phyloP scores from a whole-genome alignment of 2,797 vertebrate species.

The Melanogrammus aeglefinus region DNA sequence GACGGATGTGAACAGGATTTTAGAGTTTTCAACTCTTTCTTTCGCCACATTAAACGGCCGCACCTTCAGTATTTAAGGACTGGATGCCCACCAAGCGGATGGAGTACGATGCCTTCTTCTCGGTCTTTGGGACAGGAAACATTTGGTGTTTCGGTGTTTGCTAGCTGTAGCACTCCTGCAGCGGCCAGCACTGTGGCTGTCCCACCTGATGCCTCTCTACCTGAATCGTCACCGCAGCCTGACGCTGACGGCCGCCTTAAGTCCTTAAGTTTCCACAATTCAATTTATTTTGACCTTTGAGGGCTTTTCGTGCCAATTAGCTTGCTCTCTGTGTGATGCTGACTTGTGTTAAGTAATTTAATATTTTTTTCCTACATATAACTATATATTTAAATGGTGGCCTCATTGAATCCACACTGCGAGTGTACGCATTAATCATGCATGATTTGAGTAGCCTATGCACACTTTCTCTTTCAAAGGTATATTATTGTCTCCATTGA shows the following conservation, averaged over 20 bases:
- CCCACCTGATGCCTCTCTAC: constrained; percentile 1
- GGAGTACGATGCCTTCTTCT: constrained; percentile 7
- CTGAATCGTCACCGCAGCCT: background rate
- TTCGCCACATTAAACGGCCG: constrained; percentile 30
- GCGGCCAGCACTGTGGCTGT: background rate
- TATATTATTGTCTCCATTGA: too few relatives aligned
- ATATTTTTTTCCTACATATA: too few relatives aligned
- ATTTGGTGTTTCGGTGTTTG: constrained; percentile 25
- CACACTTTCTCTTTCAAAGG: too few relatives aligned
- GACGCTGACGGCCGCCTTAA: background rate
- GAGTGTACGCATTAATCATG: too few relatives aligned
- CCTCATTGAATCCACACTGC: too few relatives aligned
- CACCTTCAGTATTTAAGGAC: constrained; percentile 19
- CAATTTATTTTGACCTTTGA: background rate
- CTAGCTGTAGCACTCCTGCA: constrained; percentile 7
- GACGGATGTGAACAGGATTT: constrained; percentile 32
- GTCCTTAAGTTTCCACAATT: constrained; percentile 6
- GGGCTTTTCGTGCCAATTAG: too few relatives aligned
- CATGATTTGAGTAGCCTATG: too few relatives aligned
- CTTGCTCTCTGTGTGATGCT: too few relatives aligned
- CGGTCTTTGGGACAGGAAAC: background rate
- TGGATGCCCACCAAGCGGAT: constrained; percentile 24
- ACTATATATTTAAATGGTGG: too few relatives aligned
- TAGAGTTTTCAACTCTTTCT: constrained; percentile 21
- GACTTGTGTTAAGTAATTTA: too few relatives aligned